Conservation (phyloP, 2,113 vertebrate genomes). For the Myocastor coypus region DNA sequence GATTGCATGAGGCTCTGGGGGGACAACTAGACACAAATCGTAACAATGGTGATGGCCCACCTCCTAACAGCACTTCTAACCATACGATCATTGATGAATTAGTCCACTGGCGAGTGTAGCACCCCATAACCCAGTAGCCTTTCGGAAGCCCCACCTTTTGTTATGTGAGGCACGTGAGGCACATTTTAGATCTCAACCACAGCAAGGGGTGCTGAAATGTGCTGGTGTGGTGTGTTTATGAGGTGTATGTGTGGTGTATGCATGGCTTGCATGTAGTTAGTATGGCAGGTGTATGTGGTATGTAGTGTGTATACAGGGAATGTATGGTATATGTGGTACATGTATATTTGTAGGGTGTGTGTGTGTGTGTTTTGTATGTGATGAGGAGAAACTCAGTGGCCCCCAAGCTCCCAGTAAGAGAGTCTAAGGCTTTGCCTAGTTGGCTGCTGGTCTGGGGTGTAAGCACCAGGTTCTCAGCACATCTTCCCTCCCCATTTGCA, state of each 20-base stretch:
- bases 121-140: not conserved
- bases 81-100: not conserved
- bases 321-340: not conserved
- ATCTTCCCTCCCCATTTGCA: too few relatives aligned
- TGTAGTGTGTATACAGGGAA: not conserved
- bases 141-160: not conserved
- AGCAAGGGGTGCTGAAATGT: not conserved
- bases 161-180: not conserved
- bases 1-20: too few relatives aligned
- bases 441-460: not conserved
- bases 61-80: not conserved
- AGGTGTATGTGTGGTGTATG: not conserved
- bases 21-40: too few relatives aligned
- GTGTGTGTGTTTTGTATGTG: not conserved
- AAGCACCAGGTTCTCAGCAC: not conserved
- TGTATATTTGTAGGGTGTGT: not conserved
- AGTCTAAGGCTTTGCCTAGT: not conserved
- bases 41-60: too few relatives aligned
- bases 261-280: not conserved
- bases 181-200: not conserved
- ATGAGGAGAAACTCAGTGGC: not conserved
- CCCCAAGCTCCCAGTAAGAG: not conserved
- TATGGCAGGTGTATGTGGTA: not conserved
- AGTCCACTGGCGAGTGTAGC: not conserved
- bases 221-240: not conserved